Evolutionary conservation across 1,140 invertebrate species (phyloP), one percentile per base, ranked within the genome.

Genomic region (Tetramorium simillimum): DNA sequence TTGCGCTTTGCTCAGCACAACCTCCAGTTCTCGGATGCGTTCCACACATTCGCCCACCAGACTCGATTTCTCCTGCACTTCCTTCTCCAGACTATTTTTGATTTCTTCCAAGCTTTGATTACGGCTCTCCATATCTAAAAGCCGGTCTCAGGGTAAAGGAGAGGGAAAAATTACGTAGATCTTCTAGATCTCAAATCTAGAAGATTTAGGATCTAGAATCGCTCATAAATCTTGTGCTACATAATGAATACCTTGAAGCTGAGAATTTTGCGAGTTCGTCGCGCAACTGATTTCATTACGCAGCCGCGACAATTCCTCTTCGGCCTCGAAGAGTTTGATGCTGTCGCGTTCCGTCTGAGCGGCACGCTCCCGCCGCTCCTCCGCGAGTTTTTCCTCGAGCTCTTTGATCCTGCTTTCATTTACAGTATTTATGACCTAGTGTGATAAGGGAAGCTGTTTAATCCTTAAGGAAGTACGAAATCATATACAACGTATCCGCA

Each of bases 281-380:
- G 12, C 58, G 24, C 7, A 76, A 5, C 33, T 73, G 1, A 73
- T 76, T 85, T 96, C 94, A 51, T 93, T 93, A 62, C 94, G 93
- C 78, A 95, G 88, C 86, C 94, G 94, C 0, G 95, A 88, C 18
- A 96, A 90, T 89, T 95, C 94, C 91, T 96, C 96, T 87, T 96
- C 96, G 3, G 95, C 90, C 91, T 96, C 96, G 67, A 96, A 96
- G n/a, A 96, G 89, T 87, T 95, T 96, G 56, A 94, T 95, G n/a
- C 93, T 95, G 60, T 96, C 96, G 75, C 90, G 90, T 92, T 96
- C 96, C 0, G 96, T 89, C 53, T 94, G 93, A 90, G 96, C 95
- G 10, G 94, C 86, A 85, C 95, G 93, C 77, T 95, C 94, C 1
- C 53, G 91, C 51, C 94, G 91, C 89, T 96, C 96, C 65, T 95